phyloP scores from a whole-genome alignment of 1,140 invertebrate genomes.

The Macrobrachium rosenbergii region DNA sequence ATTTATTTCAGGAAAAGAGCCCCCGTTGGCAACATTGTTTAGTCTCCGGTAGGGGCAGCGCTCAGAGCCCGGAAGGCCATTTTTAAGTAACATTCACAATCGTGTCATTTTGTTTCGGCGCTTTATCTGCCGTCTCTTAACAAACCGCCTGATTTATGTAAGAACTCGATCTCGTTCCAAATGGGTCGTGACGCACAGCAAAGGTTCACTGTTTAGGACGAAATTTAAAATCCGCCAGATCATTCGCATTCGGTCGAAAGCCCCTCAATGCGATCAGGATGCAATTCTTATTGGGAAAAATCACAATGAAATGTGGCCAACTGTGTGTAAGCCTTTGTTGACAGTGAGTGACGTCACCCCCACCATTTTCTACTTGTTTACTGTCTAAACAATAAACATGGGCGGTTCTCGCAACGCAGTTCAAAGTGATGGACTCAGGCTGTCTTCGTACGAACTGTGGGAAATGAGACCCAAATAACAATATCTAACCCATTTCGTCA shows the following conservation, averaged over 20 bases:
- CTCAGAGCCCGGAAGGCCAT: slow-evolving; percentile 48
- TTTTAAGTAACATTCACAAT: slow-evolving; percentile 61
- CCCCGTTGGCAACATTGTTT: slow-evolving; percentile 57
- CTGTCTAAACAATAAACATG: slow-evolving; percentile 63
- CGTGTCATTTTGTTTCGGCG: slow-evolving; percentile 56
- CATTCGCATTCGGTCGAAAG: too few relatives aligned
- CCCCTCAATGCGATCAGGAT: too few relatives aligned
- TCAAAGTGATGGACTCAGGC: slow-evolving; percentile 44
- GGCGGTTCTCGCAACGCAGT: slow-evolving; percentile 58
- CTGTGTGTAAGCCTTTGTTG: slow-evolving; percentile 53
- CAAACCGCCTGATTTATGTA: neutral
- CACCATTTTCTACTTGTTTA: slow-evolving; percentile 64
- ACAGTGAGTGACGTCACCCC: slow-evolving; percentile 58
- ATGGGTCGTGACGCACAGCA: neutral
- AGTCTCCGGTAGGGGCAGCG: slow-evolving; percentile 60
- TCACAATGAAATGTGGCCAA: slow-evolving; percentile 59
- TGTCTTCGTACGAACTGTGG: slow-evolving; percentile 32
- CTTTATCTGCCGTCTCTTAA: neutral
- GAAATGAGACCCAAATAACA: slow-evolving; percentile 30
- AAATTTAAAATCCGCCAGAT: too few relatives aligned
- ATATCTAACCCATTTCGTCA: slow-evolving; percentile 12
- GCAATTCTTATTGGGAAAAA: slow-evolving; percentile 34
- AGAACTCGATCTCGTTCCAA: neutral
- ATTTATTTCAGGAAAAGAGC: slow-evolving; percentile 2
- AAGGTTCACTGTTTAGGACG: too few relatives aligned